Evolutionary conservation across 30 jellyfish, hydroid and myxozoan species (phyloP), one percentile per base, ranked within the genome.

Genomic region (Turritopsis rubra): DNA sequence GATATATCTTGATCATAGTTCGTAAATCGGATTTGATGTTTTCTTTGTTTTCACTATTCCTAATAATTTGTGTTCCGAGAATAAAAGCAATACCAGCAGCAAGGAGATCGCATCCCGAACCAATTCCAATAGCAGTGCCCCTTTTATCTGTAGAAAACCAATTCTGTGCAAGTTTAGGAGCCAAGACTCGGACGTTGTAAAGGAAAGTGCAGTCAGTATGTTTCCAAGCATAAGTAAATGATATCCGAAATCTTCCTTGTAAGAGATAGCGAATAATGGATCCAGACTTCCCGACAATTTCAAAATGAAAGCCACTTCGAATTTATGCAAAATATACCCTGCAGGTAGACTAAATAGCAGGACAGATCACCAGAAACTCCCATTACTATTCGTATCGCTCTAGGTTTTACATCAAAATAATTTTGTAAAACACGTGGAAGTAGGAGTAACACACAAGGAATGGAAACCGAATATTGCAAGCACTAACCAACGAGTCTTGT

Each of bases 41-140:
- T 17, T 52, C 66, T 28, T 19, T 28, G 16, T 76, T 76, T 22
- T 28, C 28, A 28, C 28, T 76, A 68, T 76, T 76, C 54, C 54
- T 22, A n/a, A 80, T 68, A 80, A 53, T 18, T 19, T 80, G 28
- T 1, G 87, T 80, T 53, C 79, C 54, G 53, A 41, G 87, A 29
- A 80, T 41, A 53, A 80, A 80, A 41, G 82, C 87, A 52, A 80
- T 24, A 16, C 79, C 87, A 9, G 79, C 54, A 13, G 96, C 91
- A 25, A 84, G 24, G 24, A 85, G 41, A 84, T 88, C 97, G 18
- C 85, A 83, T 21, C 96, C 88, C 1, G 88, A 75, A 1, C 95
- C 96, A n/a, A 91, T 85, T 27, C 96, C 88, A n/a, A 88, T 91
- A 0, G 96, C 95, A 1, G 85, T 84, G 21, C 96, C 97, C 26